These are phyloP conservation scores for Mugil cephalus DNA, from an alignment of 2,113 vertebrate species.

Conservation along the genomic window DNA sequence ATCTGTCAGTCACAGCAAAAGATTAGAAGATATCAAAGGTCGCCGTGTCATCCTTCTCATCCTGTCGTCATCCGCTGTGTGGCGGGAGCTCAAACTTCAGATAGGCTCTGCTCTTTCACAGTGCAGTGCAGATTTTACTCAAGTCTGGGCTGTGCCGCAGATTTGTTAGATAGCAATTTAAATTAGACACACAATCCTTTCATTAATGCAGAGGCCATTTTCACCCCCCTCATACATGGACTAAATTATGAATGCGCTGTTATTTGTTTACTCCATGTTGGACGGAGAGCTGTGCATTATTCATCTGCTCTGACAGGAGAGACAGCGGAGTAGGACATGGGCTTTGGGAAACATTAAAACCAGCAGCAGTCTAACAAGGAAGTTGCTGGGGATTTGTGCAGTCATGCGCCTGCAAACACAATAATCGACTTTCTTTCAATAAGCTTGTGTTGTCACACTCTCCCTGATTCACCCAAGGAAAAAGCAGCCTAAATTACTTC, in stretches of 20 bases:
- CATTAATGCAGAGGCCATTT: constrained; percentile 56
- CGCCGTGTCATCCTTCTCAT: constrained; percentile 54
- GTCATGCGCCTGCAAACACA: constrained; percentile 54
- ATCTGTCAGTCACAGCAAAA: constrained; percentile 74
- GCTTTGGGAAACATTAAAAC: constrained; percentile 50
- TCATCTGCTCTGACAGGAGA: constrained; percentile 71
- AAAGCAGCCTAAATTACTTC: constrained; percentile 22
- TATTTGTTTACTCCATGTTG: constrained; percentile 80
- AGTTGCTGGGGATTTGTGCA: constrained; percentile 46
- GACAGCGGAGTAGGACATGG: constrained; percentile 59
- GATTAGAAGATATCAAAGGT: constrained; percentile 74
- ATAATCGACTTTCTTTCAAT: constrained; percentile 50
- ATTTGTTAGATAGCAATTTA: constrained; percentile 23
- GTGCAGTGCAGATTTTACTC: constrained; percentile 17
- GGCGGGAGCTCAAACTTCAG: constrained; percentile 26
- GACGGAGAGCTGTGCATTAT: constrained; percentile 77
- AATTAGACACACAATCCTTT: constrained; percentile 50
- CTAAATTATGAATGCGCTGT: constrained; percentile 78
- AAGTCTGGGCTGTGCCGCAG: background rate
- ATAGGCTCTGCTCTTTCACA: constrained; percentile 7
- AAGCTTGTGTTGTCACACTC: constrained; percentile 39
- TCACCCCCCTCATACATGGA: constrained; percentile 47
- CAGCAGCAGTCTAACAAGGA: constrained; percentile 42
- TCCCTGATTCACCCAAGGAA: constrained; percentile 7
- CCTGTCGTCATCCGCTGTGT: constrained; percentile 32